phyloP scores from a whole-genome alignment of 2,888 invertebrate species.

The Cepaea hortensis region DNA sequence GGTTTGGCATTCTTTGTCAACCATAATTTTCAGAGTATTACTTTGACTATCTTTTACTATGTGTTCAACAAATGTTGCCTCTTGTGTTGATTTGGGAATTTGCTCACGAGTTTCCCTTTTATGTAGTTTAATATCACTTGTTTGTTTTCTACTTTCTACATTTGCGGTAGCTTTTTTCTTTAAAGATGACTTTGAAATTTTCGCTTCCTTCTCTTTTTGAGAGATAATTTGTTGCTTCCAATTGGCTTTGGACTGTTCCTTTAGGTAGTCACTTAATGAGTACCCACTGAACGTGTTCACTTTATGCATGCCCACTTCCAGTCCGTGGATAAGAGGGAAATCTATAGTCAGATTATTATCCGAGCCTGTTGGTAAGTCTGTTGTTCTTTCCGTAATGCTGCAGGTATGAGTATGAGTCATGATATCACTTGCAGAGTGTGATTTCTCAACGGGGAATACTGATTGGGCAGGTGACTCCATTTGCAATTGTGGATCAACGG shows the following conservation, averaged over 20 bases:
- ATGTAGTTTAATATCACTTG: not conserved
- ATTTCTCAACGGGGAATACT: not conserved
- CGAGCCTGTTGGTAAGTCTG: not conserved
- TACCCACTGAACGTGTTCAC: not conserved
- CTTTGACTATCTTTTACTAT: not conserved
- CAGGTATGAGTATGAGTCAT: not conserved
- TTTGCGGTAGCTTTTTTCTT: not conserved
- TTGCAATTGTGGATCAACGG: not conserved
- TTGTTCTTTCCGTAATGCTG: not conserved
- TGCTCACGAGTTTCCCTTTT: not conserved
- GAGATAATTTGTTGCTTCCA: constrained; percentile 46
- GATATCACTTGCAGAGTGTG: not conserved
- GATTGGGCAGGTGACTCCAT: not conserved
- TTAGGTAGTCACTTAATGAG: constrained; percentile 20
- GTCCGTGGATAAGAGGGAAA: constrained; percentile 38
- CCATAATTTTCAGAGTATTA: constrained; percentile 42
- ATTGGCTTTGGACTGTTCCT: constrained; percentile 38
- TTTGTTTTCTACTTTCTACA: not conserved
- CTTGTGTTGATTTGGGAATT: not conserved
- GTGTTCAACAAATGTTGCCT: not conserved
- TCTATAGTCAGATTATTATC: not conserved
- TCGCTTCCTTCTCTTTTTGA: constrained; percentile 10
- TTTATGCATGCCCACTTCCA: constrained; percentile 29
- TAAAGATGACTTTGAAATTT: not conserved
- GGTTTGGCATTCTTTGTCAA: constrained; percentile 44